phyloP scores from a whole-genome alignment of 2,113 vertebrate genomes.

The rat (Rattus norvegicus) region DNA sequence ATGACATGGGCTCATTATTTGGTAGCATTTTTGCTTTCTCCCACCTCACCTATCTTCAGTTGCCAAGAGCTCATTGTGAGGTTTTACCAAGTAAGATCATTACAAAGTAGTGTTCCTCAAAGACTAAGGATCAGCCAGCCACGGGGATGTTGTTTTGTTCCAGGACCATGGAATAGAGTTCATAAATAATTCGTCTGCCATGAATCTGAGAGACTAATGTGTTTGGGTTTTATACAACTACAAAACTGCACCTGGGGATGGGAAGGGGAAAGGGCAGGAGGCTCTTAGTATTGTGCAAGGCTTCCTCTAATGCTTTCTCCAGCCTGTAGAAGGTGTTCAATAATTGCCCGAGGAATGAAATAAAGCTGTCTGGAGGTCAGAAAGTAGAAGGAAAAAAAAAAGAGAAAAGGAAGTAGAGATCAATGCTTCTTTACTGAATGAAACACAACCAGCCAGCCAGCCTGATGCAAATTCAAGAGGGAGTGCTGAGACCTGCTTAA shows the following conservation, averaged over 20 bases:
- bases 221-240: neutral
- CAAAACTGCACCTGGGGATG: neutral
- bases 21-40: constrained; percentile 1
- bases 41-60: neutral
- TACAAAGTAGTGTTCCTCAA: constrained; percentile 30
- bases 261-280: neutral
- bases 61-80: constrained; percentile 33
- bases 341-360: neutral
- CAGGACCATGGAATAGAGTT: neutral
- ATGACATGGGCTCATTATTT: constrained; percentile 50
- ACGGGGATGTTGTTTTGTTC: neutral
- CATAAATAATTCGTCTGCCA: constrained; percentile 51
- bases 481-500: neutral
- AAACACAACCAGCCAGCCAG: neutral
- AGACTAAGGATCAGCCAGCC: constrained; percentile 3
- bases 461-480: neutral
- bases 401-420: neutral
- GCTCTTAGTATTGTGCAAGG: neutral
- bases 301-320: neutral
- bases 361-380: neutral
- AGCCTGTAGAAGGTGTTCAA: neutral
- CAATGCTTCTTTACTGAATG: neutral
- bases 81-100: constrained; percentile 29
- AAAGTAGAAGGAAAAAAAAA: neutral
- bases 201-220: neutral